Conservation (phyloP, 2,113 vertebrate genomes). For the Sporophila hypoxantha region DNA sequence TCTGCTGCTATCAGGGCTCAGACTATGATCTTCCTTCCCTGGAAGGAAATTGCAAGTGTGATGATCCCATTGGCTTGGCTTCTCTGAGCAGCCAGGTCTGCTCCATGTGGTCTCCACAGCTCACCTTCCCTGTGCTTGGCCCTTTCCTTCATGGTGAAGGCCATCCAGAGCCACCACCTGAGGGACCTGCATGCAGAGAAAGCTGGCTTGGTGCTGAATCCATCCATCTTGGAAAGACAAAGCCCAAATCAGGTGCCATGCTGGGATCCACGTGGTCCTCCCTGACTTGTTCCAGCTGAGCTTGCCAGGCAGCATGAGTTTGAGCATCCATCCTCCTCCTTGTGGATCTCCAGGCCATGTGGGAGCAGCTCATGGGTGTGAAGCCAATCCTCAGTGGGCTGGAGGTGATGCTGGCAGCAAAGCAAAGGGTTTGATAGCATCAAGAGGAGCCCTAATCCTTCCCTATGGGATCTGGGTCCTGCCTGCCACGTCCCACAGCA, state of each 20-base stretch:
- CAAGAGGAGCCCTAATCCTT: background rate
- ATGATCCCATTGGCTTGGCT: background rate
- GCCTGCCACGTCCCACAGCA: background rate
- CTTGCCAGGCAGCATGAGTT: background rate
- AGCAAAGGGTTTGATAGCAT: background rate
- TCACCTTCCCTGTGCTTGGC: accelerated
- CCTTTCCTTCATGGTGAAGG: background rate
- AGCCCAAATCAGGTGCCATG: background rate
- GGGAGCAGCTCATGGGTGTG: background rate
- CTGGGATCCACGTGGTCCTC: background rate
- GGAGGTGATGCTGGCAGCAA: background rate
- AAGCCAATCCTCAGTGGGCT: background rate
- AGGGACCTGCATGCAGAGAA: background rate
- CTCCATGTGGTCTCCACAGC: background rate
- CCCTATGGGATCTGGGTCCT: background rate
- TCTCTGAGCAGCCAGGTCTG: background rate
- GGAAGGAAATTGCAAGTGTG: background rate
- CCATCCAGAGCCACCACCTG: background rate
- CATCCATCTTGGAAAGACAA: background rate
- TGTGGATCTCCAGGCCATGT: background rate
- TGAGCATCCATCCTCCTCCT: background rate
- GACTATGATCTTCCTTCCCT: background rate
- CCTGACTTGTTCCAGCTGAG: background rate
- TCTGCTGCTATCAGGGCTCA: constrained; percentile 1
- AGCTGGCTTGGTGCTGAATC: background rate